Evolutionary conservation across 2,888 invertebrate genomes (phyloP), one percentile per base, ranked within the genome.

Genomic region (Dolichomitus sp.): DNA sequence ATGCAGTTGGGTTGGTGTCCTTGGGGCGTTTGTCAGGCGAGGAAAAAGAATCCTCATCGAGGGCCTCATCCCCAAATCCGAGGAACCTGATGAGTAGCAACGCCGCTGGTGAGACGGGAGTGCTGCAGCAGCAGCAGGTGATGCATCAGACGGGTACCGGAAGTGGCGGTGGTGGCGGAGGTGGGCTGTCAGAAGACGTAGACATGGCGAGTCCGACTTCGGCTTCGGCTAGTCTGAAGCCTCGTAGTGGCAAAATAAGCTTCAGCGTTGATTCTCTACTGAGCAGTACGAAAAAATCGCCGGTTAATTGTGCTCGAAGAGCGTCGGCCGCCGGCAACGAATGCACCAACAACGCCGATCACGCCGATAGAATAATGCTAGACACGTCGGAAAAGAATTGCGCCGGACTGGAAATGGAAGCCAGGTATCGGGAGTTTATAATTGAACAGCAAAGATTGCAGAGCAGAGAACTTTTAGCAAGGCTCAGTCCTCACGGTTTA

Each of bases 261-360:
- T 97, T 97, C 93, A 97, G 96, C 94, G 96, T 97, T 65, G 97
- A 97, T 93, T 95, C 96, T 0, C 91, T 97, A 27, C 92, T 97
- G 45, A 94, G 93, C 87, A 90, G 93, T 78, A 92, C 93, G 80
- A 92, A 90, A 86, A 92, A 91, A 82, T 90, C 86, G 42, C 80
- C 86, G 23, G 66, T 85, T 0, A 84, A 84, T 68, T 87, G 84
- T 30, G 87, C 77, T 59, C 87, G 73, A 81, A 88, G 80, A 81
- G 87, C 83, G 59, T 82, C 83, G 27, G 86, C 85, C 48, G 85
- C 81, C 52, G 83, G 82, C 37, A 84, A 87, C 86, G 84, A 88
- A 70, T 84, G 85, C 19, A 59, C 81, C 19, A 83, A 78, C 59
- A 83, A 79, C 70, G 42, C 68, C 61, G 78, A 73, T 33, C 57